Evolutionary conservation across 1,140 invertebrate species (phyloP).

Genomic region (Acromyrmex heyeri): DNA sequence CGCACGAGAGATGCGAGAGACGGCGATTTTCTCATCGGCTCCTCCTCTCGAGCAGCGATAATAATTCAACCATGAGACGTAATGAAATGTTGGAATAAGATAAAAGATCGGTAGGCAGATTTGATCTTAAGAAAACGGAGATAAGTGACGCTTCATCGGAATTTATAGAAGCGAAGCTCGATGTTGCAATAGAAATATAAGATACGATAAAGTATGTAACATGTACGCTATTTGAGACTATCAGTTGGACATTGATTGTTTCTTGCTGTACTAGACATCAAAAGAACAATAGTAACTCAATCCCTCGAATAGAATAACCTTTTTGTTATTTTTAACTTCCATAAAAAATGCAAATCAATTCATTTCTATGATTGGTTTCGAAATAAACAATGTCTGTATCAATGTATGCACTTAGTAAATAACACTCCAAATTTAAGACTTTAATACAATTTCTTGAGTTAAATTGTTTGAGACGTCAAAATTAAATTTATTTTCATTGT

Average conservation of each 20-base stretch:
- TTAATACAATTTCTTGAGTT: too few relatives aligned
- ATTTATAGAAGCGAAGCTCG: neutral
- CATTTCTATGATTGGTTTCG: too few relatives aligned
- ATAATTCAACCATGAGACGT: constrained; percentile 60
- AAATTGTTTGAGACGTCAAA: too few relatives aligned
- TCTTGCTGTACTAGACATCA: neutral
- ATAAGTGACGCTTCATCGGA: neutral
- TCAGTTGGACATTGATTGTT: neutral
- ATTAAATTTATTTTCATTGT: too few relatives aligned
- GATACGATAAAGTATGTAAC: neutral
- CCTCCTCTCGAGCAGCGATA: constrained; percentile 35
- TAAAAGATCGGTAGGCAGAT: constrained; percentile 30
- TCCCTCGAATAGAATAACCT: too few relatives aligned
- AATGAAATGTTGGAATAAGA: constrained; percentile 37
- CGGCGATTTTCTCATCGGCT: neutral
- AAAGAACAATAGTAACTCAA: too few relatives aligned
- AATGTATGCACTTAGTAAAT: too few relatives aligned
- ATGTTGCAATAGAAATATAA: neutral
- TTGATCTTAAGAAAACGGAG: constrained; percentile 10
- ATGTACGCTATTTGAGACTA: neutral
- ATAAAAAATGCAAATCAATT: too few relatives aligned
- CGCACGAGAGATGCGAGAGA: constrained; percentile 17
- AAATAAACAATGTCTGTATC: too few relatives aligned
- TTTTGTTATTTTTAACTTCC: too few relatives aligned
- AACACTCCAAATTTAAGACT: too few relatives aligned